phyloP scores from a whole-genome alignment of 2,797 vertebrate species.

The Gambusia yucatana region DNA sequence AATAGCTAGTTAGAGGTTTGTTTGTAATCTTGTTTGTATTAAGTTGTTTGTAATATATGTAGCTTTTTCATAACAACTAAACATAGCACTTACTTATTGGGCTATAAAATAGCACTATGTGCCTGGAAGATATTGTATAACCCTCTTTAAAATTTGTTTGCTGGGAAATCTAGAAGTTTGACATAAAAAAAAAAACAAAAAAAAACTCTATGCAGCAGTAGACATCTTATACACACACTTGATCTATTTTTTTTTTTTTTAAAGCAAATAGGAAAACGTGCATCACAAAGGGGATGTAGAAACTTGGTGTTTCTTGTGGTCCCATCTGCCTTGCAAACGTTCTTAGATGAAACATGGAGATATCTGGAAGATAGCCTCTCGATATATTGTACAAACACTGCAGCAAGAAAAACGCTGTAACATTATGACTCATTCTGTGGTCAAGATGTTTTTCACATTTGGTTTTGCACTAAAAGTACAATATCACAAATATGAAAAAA shows the following conservation, averaged over 20 bases:
- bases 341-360: constrained; percentile 33
- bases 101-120: background rate
- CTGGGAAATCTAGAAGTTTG: background rate
- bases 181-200: background rate
- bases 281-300: background rate
- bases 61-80: background rate
- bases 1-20: background rate
- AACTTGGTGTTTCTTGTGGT: constrained; percentile 15
- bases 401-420: constrained; percentile 16
- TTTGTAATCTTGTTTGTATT: background rate
- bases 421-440: constrained; percentile 11
- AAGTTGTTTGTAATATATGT: background rate
- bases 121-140: background rate
- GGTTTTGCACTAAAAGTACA: background rate
- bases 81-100: background rate
- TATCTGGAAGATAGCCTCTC: background rate
- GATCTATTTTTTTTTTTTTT: background rate
- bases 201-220: background rate
- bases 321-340: constrained; percentile 39
- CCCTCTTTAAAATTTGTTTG: background rate
- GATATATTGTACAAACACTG: background rate
- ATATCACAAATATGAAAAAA: background rate
- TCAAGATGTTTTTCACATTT: background rate
- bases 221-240: background rate
- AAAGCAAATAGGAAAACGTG: background rate